Evolutionary conservation across 2,797 vertebrate species (phyloP).

Genomic region (Antrozous pallidus): DNA sequence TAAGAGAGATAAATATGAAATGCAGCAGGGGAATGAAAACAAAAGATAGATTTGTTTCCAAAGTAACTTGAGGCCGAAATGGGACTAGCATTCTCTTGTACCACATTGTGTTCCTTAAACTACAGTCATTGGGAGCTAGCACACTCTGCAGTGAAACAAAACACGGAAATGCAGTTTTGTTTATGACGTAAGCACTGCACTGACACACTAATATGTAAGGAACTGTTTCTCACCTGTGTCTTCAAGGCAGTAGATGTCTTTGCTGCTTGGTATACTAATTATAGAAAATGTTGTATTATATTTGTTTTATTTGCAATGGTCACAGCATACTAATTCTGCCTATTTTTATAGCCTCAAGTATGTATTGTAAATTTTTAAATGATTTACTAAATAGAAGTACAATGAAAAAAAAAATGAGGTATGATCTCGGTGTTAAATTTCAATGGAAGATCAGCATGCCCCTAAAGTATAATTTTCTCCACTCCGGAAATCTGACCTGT

Average conservation of each 20-base stretch:
- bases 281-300: neutral
- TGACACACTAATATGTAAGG: neutral
- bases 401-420: neutral
- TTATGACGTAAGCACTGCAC: neutral
- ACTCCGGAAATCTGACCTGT: slow-evolving; percentile 49
- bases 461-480: slow-evolving; percentile 48
- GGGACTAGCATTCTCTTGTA: no score
- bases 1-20: neutral
- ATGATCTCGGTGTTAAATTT: neutral
- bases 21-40: neutral
- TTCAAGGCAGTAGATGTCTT: neutral
- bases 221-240: neutral
- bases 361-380: neutral
- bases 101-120: neutral
- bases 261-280: neutral
- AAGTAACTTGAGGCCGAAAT: slow-evolving; percentile 12
- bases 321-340: neutral
- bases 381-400: neutral
- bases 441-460: neutral
- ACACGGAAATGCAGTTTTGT: neutral
- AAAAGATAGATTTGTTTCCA: neutral
- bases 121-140: neutral
- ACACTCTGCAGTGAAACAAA: neutral
- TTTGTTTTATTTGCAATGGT: slow-evolving; percentile 15
- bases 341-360: neutral